Percentiles rank a stretch among this genome's conserved stretches.
Evolutionary conservation across 92 coral and sea anemone species (phyloP).

Genomic region (Pocillopora meandrina): DNA sequence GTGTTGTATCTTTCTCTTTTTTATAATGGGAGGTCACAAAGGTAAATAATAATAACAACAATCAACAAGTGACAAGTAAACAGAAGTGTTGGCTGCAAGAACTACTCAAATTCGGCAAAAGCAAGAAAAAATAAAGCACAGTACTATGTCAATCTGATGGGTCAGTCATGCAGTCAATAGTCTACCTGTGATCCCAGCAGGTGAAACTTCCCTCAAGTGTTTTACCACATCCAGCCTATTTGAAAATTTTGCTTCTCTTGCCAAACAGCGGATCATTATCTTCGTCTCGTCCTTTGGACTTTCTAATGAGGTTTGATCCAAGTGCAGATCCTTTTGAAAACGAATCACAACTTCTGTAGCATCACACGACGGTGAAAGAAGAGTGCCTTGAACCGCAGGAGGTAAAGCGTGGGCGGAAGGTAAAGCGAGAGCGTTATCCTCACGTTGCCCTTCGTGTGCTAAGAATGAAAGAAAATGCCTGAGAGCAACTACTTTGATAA

Average conservation of each 20-base stretch:
- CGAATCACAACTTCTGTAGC: neutral
- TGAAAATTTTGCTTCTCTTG: neutral
- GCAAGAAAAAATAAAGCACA: too few species aligned
- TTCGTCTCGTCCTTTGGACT: constrained; percentile 11
- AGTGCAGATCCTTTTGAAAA: constrained; percentile 10
- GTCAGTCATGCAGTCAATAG: too few species aligned
- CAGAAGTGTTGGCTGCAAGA: too few species aligned
- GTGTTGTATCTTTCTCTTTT: too few species aligned
- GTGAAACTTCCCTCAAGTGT: constrained; percentile 31
- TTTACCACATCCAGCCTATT: constrained; percentile 19
- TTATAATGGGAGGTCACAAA: too few species aligned
- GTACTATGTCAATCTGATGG: too few species aligned
- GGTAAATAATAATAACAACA: too few species aligned
- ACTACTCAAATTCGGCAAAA: too few species aligned
- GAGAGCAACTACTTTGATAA: too few species aligned
- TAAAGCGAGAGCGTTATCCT: neutral
- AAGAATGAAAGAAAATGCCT: too few species aligned
- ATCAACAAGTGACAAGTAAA: too few species aligned
- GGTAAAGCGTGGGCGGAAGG: neutral
- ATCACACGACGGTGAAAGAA: neutral
- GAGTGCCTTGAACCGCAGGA: neutral
- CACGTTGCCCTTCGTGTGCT: too few species aligned
- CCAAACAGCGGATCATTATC: constrained; percentile 22
- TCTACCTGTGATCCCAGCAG: constrained; percentile 52
- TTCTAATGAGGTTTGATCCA: constrained; percentile 16